Conservation (phyloP, 2,797 vertebrate species). For the Lerista edwardsae region DNA sequence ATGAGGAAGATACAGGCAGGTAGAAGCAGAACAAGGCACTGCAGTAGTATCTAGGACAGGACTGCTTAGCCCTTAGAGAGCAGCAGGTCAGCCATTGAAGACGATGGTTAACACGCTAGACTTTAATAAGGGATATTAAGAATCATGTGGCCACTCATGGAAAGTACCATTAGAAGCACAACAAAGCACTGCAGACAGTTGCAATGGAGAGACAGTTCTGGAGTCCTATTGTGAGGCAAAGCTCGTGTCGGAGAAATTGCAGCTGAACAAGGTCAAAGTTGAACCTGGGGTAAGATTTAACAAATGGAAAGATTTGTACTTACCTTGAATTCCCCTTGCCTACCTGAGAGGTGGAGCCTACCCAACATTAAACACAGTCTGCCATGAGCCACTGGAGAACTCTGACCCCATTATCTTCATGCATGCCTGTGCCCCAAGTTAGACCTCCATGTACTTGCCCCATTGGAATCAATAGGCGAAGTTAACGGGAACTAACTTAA, state of each 20-base stretch:
- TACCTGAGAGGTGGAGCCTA: too few species aligned
- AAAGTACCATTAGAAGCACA: background rate
- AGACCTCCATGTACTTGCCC: too few species aligned
- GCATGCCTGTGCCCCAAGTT: too few species aligned
- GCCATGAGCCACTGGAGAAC: too few species aligned
- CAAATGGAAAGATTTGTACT: too few species aligned
- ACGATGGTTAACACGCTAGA: background rate
- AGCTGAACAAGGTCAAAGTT: background rate
- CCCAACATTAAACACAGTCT: too few species aligned
- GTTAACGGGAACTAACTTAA: background rate
- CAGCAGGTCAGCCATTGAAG: background rate
- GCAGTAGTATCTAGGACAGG: background rate
- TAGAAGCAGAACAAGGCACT: constrained; percentile 28
- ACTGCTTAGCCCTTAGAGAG: background rate
- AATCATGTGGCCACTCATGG: background rate
- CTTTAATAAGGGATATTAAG: background rate
- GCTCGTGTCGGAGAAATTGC: background rate
- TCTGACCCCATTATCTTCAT: background rate
- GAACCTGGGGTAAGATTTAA: background rate
- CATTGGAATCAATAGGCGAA: background rate
- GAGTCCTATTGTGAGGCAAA: background rate
- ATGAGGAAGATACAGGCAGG: background rate
- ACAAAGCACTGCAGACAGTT: background rate
- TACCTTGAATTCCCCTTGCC: too few species aligned
- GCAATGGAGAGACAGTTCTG: background rate